Percentiles rank a stretch among this genome's conserved stretches.
Evolutionary conservation across 2,797 vertebrate species (phyloP).

Genomic region (Antrozous pallidus): DNA sequence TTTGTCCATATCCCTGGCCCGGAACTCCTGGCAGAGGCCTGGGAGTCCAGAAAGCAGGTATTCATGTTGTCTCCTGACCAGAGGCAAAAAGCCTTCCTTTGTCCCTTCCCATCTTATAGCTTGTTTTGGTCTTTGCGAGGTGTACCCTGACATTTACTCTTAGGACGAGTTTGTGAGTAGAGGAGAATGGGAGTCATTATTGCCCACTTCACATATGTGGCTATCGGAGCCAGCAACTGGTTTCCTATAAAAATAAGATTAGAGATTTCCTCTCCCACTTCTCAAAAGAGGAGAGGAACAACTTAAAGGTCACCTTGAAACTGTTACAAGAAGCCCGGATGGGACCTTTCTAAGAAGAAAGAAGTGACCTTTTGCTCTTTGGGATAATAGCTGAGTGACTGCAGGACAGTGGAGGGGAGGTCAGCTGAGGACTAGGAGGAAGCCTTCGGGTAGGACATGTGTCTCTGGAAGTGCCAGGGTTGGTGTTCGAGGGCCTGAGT

Average conservation of each 20-base stretch:
- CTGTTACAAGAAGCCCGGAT: conserved; percentile 14
- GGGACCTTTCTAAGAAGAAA: conserved; percentile 30
- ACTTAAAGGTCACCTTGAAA: conserved; percentile 66
- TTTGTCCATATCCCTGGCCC: conserved; percentile 54
- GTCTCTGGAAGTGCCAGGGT: not conserved
- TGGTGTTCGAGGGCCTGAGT: not conserved
- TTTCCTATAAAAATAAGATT: conserved; percentile 31
- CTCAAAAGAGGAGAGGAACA: conserved; percentile 28
- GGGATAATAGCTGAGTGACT: not conserved
- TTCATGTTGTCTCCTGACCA: conserved; percentile 47
- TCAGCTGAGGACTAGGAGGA: not conserved
- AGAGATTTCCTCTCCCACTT: not conserved
- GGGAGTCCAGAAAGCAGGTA: conserved; percentile 51
- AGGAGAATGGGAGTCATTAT: not conserved
- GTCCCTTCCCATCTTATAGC: conserved; percentile 23
- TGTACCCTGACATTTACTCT: conserved; percentile 17
- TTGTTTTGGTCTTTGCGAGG: conserved; percentile 51
- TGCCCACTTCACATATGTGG: not conserved
- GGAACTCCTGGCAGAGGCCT: conserved; percentile 38
- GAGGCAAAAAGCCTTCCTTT: conserved; percentile 53
- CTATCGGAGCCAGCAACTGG: not conserved
- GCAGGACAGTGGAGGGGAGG: not conserved
- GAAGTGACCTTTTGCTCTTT: conserved; percentile 34
- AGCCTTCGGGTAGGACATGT: not conserved
- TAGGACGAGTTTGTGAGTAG: not conserved